Percentiles rank a stretch among this genome's conserved stretches.
Conservation (phyloP, 2,113 vertebrate genomes). For the Nyctibius bracteatus region DNA sequence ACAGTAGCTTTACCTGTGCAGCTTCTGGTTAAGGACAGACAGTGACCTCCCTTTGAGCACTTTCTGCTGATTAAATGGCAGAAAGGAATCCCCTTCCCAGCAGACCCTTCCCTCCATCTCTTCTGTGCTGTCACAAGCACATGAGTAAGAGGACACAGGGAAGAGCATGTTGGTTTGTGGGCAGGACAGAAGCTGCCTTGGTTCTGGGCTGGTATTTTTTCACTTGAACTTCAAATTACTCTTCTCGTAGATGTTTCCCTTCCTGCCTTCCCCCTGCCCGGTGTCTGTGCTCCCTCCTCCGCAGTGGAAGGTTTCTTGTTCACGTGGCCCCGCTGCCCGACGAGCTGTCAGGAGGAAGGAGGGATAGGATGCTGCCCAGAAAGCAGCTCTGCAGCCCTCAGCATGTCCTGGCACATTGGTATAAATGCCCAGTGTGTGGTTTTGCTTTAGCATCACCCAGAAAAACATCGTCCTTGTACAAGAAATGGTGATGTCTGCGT, state of each 20-base stretch:
- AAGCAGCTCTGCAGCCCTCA: background rate
- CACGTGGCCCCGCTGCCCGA: accelerated
- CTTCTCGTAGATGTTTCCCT: background rate
- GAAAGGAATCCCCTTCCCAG: background rate
- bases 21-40: background rate
- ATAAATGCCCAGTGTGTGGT: background rate
- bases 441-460: background rate
- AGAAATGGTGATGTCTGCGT: background rate
- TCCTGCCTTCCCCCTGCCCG: background rate
- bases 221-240: background rate
- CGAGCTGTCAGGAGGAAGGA: background rate
- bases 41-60: background rate
- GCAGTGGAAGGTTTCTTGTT: background rate
- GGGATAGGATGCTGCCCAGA: background rate
- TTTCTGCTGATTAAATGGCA: background rate
- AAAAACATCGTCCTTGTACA: background rate
- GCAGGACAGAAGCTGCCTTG: background rate
- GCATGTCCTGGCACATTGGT: background rate
- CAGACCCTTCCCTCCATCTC: background rate
- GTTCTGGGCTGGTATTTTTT: background rate
- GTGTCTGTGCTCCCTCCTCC: background rate
- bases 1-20: background rate
- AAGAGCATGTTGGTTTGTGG: background rate
- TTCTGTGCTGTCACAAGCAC: background rate
- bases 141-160: background rate